These are phyloP conservation scores for Pitangus sulphuratus DNA, from an alignment of 2,797 vertebrate genomes.

Conservation along the genomic window DNA sequence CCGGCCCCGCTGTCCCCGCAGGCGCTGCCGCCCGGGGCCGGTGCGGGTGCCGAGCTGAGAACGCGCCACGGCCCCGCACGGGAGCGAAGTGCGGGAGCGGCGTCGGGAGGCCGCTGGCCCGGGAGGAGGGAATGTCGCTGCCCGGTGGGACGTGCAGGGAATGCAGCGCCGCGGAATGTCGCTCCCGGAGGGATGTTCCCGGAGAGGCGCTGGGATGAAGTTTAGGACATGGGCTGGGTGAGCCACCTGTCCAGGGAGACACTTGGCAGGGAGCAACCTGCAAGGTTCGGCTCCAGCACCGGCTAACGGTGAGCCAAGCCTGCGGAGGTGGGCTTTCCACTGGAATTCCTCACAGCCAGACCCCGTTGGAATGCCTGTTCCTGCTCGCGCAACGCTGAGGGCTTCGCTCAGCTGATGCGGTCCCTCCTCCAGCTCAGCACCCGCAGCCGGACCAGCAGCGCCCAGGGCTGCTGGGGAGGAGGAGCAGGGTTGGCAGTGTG, in stretches of 20 bases:
- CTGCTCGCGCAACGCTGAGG: too few species aligned
- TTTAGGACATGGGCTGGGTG: accelerated
- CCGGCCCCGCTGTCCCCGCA: accelerated
- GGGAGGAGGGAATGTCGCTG: not conserved
- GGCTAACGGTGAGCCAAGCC: not conserved
- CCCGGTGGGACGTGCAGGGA: too few species aligned
- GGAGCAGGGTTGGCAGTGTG: not conserved
- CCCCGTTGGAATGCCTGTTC: too few species aligned
- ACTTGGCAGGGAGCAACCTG: not conserved
- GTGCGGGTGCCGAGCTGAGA: not conserved
- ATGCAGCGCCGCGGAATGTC: not conserved
- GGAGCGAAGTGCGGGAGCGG: not conserved
- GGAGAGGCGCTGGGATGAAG: too few species aligned
- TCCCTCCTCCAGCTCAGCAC: not conserved
- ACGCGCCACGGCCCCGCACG: not conserved
- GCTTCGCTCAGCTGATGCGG: accelerated
- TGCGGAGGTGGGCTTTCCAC: not conserved
- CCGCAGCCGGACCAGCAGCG: not conserved
- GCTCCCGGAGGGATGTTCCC: not conserved
- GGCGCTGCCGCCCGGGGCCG: not conserved
- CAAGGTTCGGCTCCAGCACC: accelerated
- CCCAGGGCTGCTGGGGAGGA: not conserved
- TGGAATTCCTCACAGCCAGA: not conserved
- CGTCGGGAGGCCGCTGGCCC: not conserved
- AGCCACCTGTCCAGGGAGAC: too few species aligned